A percentile compares a stretch with the other conserved stretches of the same genome.
phyloP scores from a whole-genome alignment of 2,113 vertebrate species.

The Chaetorhynchus papuensis region DNA sequence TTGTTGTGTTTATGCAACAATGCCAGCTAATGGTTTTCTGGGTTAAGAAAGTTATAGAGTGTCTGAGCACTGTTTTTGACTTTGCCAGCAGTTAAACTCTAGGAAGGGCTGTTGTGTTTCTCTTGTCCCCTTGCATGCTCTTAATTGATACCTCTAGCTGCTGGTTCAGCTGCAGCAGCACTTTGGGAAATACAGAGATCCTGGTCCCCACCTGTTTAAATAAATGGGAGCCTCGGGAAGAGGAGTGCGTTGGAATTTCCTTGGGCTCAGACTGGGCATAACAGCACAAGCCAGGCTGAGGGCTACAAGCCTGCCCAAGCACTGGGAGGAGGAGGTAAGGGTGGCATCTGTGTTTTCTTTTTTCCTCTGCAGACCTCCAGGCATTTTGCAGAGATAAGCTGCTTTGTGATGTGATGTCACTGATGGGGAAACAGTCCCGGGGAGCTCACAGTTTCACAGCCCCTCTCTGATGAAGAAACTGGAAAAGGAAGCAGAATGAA shows the following conservation, averaged over 20 bases:
- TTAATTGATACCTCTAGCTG: not conserved
- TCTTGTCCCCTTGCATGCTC: not conserved
- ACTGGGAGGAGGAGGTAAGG: not conserved
- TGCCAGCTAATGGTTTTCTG: not conserved
- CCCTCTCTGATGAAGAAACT: not conserved
- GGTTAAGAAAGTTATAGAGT: not conserved
- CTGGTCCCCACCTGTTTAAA: constrained; percentile 24
- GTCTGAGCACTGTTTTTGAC: not conserved
- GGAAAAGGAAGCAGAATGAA: not conserved
- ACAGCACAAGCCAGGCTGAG: not conserved
- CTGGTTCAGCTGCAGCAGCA: not conserved
- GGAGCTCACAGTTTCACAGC: not conserved
- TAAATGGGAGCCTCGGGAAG: constrained; percentile 19
- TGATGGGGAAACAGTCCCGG: not conserved
- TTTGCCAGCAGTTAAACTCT: not conserved
- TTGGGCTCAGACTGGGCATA: not conserved
- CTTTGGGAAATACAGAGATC: not conserved
- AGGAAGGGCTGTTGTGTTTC: not conserved
- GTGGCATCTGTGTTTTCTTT: not conserved
- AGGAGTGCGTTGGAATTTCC: constrained; percentile 2
- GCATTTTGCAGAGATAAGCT: constrained; percentile 6
- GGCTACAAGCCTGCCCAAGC: not conserved
- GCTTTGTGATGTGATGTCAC: not conserved
- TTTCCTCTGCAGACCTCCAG: not conserved
- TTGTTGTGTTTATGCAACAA: not conserved